Evolutionary conservation across 2,888 invertebrate genomes (phyloP).

Genomic region (Carpatolechia fugitivella): DNA sequence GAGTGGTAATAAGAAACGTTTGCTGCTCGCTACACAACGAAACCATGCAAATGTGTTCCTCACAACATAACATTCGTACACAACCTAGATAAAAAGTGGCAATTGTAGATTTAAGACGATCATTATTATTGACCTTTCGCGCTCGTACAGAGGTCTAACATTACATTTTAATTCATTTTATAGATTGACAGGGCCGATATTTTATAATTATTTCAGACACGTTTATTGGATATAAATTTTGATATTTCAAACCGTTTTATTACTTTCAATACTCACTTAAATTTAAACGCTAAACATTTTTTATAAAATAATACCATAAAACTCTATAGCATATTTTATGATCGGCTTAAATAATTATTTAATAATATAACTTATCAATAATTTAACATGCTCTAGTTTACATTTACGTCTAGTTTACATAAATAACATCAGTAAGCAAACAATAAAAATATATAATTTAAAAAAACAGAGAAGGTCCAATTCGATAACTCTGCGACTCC

Average conservation of each 20-base stretch:
- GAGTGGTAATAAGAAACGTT: slow-evolving; percentile 48
- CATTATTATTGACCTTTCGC: slow-evolving; percentile 21
- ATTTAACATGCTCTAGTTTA: no score
- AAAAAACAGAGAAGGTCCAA: background rate
- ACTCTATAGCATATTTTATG: no score
- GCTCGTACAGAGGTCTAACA: background rate
- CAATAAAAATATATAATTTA: no score
- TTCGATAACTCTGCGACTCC: slow-evolving; percentile 7
- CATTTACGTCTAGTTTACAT: no score
- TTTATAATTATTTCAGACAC: background rate
- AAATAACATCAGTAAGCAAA: no score
- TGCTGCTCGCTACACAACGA: slow-evolving; percentile 28
- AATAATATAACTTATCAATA: no score
- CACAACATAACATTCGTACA: slow-evolving; percentile 9
- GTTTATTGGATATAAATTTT: no score
- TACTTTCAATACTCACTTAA: no score
- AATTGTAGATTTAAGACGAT: slow-evolving; percentile 17
- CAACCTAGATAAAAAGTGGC: slow-evolving; percentile 16
- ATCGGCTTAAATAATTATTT: no score
- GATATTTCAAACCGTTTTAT: no score
- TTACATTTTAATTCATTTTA: background rate
- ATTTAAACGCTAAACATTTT: no score
- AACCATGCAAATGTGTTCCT: background rate
- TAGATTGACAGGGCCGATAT: slow-evolving; percentile 13
- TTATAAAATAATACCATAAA: no score